A percentile compares a stretch with the other conserved stretches of the same genome.
Conservation (phyloP, 2,888 invertebrate species). For the Troides aeacus region DNA sequence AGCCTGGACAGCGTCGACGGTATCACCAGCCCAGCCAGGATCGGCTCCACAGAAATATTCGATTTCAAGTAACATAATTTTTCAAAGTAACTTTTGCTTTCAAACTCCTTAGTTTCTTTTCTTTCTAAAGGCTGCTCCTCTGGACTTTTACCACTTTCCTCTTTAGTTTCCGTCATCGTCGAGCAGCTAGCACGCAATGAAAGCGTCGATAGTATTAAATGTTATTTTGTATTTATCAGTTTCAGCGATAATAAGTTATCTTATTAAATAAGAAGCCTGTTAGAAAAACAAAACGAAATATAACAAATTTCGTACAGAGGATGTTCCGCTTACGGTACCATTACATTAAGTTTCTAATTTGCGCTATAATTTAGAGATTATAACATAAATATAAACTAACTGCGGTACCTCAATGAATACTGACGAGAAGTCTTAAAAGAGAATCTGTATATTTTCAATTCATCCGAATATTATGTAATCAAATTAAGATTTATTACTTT, state of each 20-base stretch:
- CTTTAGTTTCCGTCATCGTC: constrained; percentile 47
- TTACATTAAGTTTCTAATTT: no score
- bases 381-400: no score
- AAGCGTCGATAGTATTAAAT: constrained; percentile 40
- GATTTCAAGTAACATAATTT: constrained; percentile 76
- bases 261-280: constrained; percentile 22
- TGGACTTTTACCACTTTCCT: constrained; percentile 36
- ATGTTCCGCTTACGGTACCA: constrained; percentile 1
- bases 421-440: no score
- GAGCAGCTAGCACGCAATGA: constrained; percentile 31
- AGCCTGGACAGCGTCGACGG: constrained; percentile 83
- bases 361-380: no score
- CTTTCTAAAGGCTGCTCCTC: constrained; percentile 58
- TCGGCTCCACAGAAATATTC: constrained; percentile 86
- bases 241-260: constrained; percentile 39
- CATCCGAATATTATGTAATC: no score
- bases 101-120: constrained; percentile 36
- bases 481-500: no score
- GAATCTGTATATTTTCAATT: no score
- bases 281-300: constrained; percentile 25
- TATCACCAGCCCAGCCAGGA: constrained; percentile 84
- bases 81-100: constrained; percentile 71
- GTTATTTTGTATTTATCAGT: constrained; percentile 43
- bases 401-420: no score
- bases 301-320: constrained; percentile 12